Percentiles rank a stretch among this genome's conserved stretches.
Evolutionary conservation across 2,888 invertebrate species (phyloP).

Genomic region (Lapara coniferarum): DNA sequence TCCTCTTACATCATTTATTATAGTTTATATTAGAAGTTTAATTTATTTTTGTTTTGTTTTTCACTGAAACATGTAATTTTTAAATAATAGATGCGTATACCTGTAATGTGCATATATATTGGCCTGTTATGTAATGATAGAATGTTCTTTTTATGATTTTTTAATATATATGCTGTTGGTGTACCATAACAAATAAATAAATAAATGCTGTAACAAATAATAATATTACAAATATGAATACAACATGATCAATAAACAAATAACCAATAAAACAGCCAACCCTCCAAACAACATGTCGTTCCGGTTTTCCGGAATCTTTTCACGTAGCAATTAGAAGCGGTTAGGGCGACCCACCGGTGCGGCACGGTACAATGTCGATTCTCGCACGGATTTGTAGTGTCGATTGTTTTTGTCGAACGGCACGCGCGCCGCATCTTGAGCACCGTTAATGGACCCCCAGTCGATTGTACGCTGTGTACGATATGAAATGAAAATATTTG

Average conservation of each 20-base stretch:
- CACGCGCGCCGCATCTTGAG: constrained; percentile 58
- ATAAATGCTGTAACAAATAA: no score
- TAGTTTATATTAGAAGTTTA: no score
- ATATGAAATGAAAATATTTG: not conserved
- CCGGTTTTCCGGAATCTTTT: constrained; percentile 51
- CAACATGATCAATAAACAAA: not conserved
- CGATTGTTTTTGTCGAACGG: constrained; percentile 29
- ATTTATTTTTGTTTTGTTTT: no score
- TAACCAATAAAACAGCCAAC: not conserved
- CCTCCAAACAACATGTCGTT: constrained; percentile 12
- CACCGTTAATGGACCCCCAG: constrained; percentile 39
- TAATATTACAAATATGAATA: not conserved
- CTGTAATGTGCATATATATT: no score
- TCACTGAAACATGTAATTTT: no score
- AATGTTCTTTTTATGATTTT: no score
- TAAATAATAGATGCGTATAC: no score
- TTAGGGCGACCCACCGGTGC: constrained; percentile 41
- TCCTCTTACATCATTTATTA: no score
- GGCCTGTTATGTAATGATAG: no score
- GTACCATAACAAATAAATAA: no score
- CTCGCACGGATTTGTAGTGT: constrained; percentile 19
- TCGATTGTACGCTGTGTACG: not conserved
- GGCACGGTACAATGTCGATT: constrained; percentile 15
- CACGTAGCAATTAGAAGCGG: constrained; percentile 76
- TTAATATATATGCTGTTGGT: no score